Evolutionary conservation across 1,140 invertebrate genomes (phyloP).

Genomic region (Drosophila orosa): DNA sequence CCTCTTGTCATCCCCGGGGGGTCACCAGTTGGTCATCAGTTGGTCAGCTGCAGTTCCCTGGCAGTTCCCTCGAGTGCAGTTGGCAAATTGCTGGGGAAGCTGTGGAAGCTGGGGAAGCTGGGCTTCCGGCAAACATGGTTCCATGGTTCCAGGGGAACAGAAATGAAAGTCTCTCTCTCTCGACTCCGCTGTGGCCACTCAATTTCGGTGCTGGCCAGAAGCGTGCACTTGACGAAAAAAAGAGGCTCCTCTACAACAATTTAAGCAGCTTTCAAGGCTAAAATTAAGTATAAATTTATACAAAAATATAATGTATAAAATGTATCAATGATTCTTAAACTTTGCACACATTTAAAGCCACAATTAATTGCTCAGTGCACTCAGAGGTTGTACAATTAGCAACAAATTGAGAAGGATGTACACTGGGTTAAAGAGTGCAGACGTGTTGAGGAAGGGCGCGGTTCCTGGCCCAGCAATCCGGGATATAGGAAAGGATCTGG

Average conservation of each 20-base stretch:
- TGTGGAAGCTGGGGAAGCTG: too few relatives aligned
- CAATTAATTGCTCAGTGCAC: constrained; percentile 11
- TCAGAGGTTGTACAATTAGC: constrained; percentile 36
- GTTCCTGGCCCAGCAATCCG: constrained; percentile 3
- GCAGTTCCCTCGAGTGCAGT: constrained; percentile 70
- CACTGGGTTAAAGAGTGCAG: constrained; percentile 14
- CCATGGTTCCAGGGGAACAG: not conserved
- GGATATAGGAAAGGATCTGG: not conserved
- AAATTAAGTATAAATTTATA: too few relatives aligned
- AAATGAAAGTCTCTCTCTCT: not conserved
- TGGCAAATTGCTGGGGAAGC: constrained; percentile 51
- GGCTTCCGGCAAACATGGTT: constrained; percentile 4
- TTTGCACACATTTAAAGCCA: too few relatives aligned
- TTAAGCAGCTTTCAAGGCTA: too few relatives aligned
- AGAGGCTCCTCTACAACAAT: too few relatives aligned
- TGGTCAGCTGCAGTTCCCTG: constrained; percentile 45
- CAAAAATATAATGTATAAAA: not conserved
- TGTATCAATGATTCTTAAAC: not conserved
- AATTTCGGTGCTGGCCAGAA: constrained; percentile 26
- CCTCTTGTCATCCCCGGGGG: not conserved
- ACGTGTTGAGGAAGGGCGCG: not conserved
- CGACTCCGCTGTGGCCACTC: constrained; percentile 59
- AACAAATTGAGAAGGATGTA: constrained; percentile 38
- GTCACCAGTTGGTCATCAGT: constrained; percentile 35
- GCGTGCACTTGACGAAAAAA: not conserved